These are phyloP conservation scores for Pachydiplax longipennis DNA, from an alignment of 2,888 invertebrate genomes.

Conservation along the genomic window DNA sequence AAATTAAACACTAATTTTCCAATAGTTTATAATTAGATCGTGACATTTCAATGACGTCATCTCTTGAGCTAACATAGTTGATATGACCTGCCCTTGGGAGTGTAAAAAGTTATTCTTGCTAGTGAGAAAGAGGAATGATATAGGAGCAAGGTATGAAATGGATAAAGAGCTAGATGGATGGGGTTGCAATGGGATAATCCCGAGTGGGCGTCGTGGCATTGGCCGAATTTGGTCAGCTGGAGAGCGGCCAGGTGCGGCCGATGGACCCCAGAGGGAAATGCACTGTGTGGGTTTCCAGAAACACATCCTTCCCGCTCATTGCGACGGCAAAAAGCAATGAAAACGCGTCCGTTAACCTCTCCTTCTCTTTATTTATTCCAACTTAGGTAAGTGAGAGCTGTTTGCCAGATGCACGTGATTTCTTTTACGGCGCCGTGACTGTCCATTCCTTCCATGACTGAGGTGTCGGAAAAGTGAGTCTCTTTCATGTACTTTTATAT, in stretches of 20 bases:
- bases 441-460: background rate
- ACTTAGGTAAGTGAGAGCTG: background rate
- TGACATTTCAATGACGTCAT: too few relatives aligned
- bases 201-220: background rate
- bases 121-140: background rate
- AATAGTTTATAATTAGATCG: too few relatives aligned
- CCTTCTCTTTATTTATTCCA: background rate
- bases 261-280: slow-evolving; percentile 1
- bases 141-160: background rate
- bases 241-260: slow-evolving; percentile 15
- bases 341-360: background rate
- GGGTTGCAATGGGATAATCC: background rate
- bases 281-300: slow-evolving; percentile 20
- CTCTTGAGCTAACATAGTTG: too few relatives aligned
- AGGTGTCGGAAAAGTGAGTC: background rate
- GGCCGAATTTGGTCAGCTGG: slow-evolving; percentile 38
- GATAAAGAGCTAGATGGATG: background rate
- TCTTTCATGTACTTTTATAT: background rate
- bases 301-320: background rate
- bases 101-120: too few relatives aligned
- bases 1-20: too few relatives aligned
- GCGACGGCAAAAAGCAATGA: background rate
- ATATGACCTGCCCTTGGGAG: too few relatives aligned
- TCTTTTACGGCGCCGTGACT: background rate
- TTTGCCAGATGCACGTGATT: background rate